Percentiles rank a stretch among this genome's conserved stretches.
phyloP scores from a whole-genome alignment of 2,113 vertebrate genomes.

The Sisor rabdophorus region DNA sequence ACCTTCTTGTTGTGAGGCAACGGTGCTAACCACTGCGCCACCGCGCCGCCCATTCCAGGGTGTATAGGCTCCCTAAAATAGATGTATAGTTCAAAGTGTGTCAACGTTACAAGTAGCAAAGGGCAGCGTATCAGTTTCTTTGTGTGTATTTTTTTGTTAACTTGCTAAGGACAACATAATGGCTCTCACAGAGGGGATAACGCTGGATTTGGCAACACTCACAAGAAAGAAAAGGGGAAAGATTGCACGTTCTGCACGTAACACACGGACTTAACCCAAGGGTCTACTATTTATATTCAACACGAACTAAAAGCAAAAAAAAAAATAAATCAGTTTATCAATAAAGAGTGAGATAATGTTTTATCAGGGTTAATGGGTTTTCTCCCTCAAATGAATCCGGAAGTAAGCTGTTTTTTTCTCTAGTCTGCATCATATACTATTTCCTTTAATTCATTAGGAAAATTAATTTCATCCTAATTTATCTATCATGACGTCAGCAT shows the following conservation, averaged over 20 bases:
- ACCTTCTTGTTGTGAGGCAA: no score
- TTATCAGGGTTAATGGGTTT: not conserved
- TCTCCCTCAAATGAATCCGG: not conserved
- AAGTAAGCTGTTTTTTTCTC: not conserved
- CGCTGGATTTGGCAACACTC: not conserved
- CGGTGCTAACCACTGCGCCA: no score
- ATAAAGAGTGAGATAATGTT: not conserved
- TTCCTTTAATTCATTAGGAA: not conserved
- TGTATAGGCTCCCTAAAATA: no score
- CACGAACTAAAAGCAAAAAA: not conserved
- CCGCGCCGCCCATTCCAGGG: no score
- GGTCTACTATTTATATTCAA: not conserved
- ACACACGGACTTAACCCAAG: not conserved
- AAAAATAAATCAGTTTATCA: no score
- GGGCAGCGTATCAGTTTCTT: not conserved
- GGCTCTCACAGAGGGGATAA: not conserved
- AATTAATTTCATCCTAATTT: not conserved
- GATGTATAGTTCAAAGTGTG: not conserved
- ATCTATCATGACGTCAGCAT: no score
- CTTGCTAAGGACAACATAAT: not conserved
- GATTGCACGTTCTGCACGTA: conserved; percentile 10
- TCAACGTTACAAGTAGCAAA: not conserved
- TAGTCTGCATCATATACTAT: not conserved
- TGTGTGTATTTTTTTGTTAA: not conserved
- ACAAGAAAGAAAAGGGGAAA: not conserved